Evolutionary conservation across 2,888 invertebrate genomes (phyloP).

Genomic region (Unio pictorum): DNA sequence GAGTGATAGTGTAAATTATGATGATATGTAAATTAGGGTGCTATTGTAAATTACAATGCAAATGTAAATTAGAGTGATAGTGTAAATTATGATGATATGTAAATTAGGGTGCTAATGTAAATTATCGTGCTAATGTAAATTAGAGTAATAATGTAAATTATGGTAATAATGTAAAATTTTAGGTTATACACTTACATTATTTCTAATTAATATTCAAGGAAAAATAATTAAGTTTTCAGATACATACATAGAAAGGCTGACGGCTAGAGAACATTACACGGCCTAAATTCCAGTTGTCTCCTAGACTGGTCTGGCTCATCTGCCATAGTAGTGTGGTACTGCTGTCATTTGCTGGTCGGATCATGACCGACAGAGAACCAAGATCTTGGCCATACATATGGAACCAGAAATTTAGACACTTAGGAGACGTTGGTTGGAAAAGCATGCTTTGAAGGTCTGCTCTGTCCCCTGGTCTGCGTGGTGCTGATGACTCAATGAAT

Average conservation of each 20-base stretch:
- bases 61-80: too few relatives aligned
- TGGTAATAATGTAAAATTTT: too few relatives aligned
- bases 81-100: too few relatives aligned
- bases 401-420: slow-evolving; percentile 64
- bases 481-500: slow-evolving; percentile 77
- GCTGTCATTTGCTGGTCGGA: slow-evolving; percentile 28
- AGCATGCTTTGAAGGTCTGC: slow-evolving; percentile 41
- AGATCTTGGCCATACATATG: slow-evolving; percentile 59
- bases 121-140: too few relatives aligned
- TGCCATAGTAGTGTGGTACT: slow-evolving; percentile 49
- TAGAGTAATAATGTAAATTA: too few relatives aligned
- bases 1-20: too few relatives aligned
- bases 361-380: slow-evolving; percentile 46
- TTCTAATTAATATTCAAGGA: too few relatives aligned
- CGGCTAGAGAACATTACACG: slow-evolving; percentile 40
- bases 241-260: slow-evolving; percentile 51
- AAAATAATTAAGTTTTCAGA: background rate
- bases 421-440: slow-evolving; percentile 39
- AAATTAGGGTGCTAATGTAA: too few relatives aligned
- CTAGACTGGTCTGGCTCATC: slow-evolving; percentile 39
- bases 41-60: too few relatives aligned
- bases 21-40: too few relatives aligned
- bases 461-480: slow-evolving; percentile 74
- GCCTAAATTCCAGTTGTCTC: slow-evolving; percentile 47
- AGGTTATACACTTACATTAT: too few relatives aligned